These are phyloP conservation scores for Physella acuta DNA, from an alignment of 1,140 invertebrate species.

Conservation along the genomic window DNA sequence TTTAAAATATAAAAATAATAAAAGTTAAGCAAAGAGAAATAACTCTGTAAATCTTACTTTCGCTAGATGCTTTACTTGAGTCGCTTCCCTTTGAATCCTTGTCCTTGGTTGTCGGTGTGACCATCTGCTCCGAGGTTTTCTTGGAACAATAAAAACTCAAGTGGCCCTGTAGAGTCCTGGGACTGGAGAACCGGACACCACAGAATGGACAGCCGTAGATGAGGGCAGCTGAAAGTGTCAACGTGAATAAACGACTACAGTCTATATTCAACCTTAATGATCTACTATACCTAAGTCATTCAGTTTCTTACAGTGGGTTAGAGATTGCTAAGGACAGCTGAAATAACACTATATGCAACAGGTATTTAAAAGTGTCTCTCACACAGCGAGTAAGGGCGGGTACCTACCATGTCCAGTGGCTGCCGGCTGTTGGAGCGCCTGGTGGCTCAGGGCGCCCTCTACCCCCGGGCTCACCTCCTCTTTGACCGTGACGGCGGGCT, in stretches of 20 bases:
- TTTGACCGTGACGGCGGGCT: background rate
- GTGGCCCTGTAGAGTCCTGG: slow-evolving; percentile 89
- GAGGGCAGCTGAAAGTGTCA: slow-evolving; percentile 45
- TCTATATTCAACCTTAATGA: too few species aligned
- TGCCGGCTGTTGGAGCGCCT: slow-evolving; percentile 19
- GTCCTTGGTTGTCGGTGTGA: slow-evolving; percentile 14
- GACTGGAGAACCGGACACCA: slow-evolving; percentile 92
- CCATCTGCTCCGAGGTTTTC: slow-evolving; percentile 43
- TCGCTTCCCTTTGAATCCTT: too few species aligned
- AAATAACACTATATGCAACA: too few species aligned
- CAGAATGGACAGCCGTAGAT: slow-evolving; percentile 76
- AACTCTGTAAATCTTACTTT: slow-evolving; percentile 8
- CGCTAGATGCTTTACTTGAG: slow-evolving; percentile 8
- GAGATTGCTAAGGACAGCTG: too few species aligned
- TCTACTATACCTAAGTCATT: too few species aligned
- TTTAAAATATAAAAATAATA: too few species aligned
- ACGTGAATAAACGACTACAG: too few species aligned
- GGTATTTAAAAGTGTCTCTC: too few species aligned
- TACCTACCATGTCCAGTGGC: slow-evolving; percentile 30
- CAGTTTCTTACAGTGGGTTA: too few species aligned
- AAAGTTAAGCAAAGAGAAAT: background rate
- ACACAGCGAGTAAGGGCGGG: too few species aligned
- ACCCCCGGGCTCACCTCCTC: slow-evolving; percentile 3
- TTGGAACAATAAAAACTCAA: slow-evolving; percentile 88
- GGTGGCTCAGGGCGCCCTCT: slow-evolving; percentile 26